A percentile compares a stretch with the other conserved stretches of the same genome.
Evolutionary conservation across 2,113 vertebrate genomes (phyloP).

Genomic region (Melospiza melodia): DNA sequence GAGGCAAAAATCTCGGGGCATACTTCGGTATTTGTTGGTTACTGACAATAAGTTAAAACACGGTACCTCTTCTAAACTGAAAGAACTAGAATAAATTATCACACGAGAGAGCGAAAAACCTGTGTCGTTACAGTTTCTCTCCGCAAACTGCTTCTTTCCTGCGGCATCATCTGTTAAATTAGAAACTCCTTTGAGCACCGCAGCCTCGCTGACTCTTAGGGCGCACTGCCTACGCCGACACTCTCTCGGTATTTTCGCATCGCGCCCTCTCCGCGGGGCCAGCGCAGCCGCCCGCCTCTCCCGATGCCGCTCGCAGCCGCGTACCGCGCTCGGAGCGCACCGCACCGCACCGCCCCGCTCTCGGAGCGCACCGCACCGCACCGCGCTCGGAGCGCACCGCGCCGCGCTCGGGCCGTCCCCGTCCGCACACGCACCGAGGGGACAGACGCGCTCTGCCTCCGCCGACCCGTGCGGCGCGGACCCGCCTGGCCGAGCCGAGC

Average conservation of each 20-base stretch:
- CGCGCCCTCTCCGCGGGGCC: neutral
- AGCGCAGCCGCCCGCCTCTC: neutral
- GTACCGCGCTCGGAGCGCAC: neutral
- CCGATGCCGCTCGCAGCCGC: neutral
- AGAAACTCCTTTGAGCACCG: neutral
- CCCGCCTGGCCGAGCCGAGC: no score
- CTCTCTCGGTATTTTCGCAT: neutral
- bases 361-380: no score
- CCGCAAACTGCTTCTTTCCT: neutral
- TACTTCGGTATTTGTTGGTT: neutral
- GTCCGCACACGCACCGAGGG: no score
- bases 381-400: no score
- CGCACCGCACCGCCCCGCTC: no score
- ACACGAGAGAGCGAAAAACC: neutral
- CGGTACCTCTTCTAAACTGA: neutral
- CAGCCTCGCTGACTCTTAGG: neutral
- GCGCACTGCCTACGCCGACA: neutral
- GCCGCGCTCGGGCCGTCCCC: no score
- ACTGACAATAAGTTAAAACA: neutral
- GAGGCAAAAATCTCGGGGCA: neutral
- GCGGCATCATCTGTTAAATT: neutral
- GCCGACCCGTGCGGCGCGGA: no score
- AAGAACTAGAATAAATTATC: neutral
- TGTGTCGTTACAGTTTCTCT: neutral
- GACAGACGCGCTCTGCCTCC: no score